Conservation (phyloP, 1,140 invertebrate species). For the Ditylenchus dipsaci region DNA sequence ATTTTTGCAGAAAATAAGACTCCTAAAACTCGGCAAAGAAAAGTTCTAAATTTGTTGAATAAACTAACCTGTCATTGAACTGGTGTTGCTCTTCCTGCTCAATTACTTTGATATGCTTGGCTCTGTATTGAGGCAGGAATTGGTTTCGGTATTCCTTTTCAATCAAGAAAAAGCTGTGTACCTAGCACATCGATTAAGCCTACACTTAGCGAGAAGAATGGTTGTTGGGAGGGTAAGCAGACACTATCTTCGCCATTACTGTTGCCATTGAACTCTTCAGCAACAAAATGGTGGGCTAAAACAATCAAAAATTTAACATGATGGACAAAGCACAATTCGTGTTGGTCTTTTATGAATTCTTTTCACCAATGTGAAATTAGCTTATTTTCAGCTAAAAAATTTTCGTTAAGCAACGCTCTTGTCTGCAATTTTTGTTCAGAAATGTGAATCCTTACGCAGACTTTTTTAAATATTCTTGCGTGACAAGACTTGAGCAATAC, state of each 20-base stretch:
- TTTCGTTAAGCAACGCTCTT: too few species aligned
- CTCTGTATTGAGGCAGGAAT: not conserved
- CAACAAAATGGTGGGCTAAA: slow-evolving; percentile 25
- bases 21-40: not conserved
- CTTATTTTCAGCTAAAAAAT: too few species aligned
- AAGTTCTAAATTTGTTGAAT: not conserved
- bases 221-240: not conserved
- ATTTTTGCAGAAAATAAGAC: too few species aligned
- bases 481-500: too few species aligned
- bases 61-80: not conserved
- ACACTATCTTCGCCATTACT: not conserved
- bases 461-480: too few species aligned
- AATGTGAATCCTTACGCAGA: too few species aligned
- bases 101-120: slow-evolving; percentile 2
- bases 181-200: not conserved
- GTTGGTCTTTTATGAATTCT: too few species aligned
- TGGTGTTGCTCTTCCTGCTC: not conserved
- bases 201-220: not conserved
- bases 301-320: too few species aligned
- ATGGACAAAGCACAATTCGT: too few species aligned
- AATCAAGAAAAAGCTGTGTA: not conserved
- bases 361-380: too few species aligned
- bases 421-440: too few species aligned
- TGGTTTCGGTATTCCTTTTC: not conserved
- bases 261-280: slow-evolving; percentile 16